phyloP scores from a whole-genome alignment of 1,140 invertebrate genomes.

The Pachypsylla venusta region DNA sequence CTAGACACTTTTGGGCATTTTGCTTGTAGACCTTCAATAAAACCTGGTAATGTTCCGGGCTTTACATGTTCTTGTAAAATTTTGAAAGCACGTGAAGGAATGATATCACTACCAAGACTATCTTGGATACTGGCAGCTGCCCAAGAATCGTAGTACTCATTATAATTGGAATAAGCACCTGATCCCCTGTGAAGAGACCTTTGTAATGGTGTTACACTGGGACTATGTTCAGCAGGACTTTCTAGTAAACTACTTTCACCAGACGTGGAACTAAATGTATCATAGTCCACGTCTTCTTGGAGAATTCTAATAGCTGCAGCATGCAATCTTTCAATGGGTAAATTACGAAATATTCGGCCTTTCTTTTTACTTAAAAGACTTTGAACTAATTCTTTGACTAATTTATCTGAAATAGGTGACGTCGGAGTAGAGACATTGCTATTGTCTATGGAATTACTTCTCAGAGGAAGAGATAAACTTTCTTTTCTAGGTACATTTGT shows the following conservation, averaged over 20 bases:
- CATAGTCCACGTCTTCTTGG: slow-evolving; percentile 34
- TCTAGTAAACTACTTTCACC: slow-evolving; percentile 23
- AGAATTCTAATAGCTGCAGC: slow-evolving; percentile 38
- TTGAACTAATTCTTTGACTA: slow-evolving; percentile 40
- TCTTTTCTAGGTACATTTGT: slow-evolving; percentile 24
- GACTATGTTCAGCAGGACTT: neutral
- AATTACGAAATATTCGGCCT: slow-evolving; percentile 34
- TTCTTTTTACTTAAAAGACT: slow-evolving; percentile 37
- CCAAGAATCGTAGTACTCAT: slow-evolving; percentile 44
- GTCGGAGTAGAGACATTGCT: slow-evolving; percentile 35
- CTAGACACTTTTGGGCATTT: slow-evolving; percentile 23
- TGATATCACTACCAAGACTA: slow-evolving; percentile 29
- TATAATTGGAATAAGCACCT: slow-evolving; percentile 33
- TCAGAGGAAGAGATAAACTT: slow-evolving; percentile 31
- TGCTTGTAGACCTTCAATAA: slow-evolving; percentile 21
- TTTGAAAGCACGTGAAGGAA: slow-evolving; percentile 37
- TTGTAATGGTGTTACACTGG: slow-evolving; percentile 10
- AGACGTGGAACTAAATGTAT: slow-evolving; percentile 26
- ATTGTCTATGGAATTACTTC: slow-evolving; percentile 6
- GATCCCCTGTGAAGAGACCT: slow-evolving; percentile 18
- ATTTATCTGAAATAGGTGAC: slow-evolving; percentile 36
- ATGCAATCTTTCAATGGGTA: slow-evolving; percentile 39
- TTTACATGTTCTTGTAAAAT: slow-evolving; percentile 30
- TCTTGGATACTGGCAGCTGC: slow-evolving; percentile 27
- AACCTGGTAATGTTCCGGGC: slow-evolving; percentile 18